Evolutionary conservation across 2,888 invertebrate species (phyloP).

Genomic region (Orthonychiurus folsomi): DNA sequence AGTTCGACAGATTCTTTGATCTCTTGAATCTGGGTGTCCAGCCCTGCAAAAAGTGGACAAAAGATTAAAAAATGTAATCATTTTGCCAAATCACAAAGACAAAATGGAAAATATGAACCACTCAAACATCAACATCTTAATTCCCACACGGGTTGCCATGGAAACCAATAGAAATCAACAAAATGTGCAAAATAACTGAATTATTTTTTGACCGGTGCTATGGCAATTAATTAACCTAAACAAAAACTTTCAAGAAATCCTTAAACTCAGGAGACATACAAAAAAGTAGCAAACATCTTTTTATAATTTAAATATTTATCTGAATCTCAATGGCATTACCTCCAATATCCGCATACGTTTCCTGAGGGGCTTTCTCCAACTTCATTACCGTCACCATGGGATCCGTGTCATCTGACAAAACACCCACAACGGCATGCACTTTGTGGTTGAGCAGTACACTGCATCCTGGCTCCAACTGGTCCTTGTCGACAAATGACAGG

Average conservation of each 20-base stretch:
- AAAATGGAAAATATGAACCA: too few relatives aligned
- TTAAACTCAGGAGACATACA: too few relatives aligned
- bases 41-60: slow-evolving; percentile 47
- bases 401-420: slow-evolving; percentile 96
- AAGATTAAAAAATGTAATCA: neutral
- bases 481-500: slow-evolving; percentile 97
- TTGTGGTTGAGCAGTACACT: slow-evolving; percentile 97
- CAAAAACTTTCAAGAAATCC: too few relatives aligned
- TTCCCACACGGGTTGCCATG: too few relatives aligned
- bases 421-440: slow-evolving; percentile 98
- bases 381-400: slow-evolving; percentile 99
- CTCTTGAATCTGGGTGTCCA: slow-evolving; percentile 95
- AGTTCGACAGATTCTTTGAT: slow-evolving; percentile 97
- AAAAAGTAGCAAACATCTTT: too few relatives aligned
- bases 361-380: slow-evolving; percentile 97
- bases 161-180: too few relatives aligned
- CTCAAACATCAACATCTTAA: too few relatives aligned
- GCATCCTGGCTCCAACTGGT: slow-evolving; percentile 97
- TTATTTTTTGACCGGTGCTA: too few relatives aligned
- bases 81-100: slow-evolving; percentile 11
- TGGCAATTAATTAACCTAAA: too few relatives aligned
- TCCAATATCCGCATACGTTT: slow-evolving; percentile 98
- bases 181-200: too few relatives aligned
- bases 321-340: slow-evolving; percentile 47
- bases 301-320: slow-evolving; percentile 11